phyloP scores from a whole-genome alignment of 2,113 vertebrate genomes.

The Orycteropus afer region DNA sequence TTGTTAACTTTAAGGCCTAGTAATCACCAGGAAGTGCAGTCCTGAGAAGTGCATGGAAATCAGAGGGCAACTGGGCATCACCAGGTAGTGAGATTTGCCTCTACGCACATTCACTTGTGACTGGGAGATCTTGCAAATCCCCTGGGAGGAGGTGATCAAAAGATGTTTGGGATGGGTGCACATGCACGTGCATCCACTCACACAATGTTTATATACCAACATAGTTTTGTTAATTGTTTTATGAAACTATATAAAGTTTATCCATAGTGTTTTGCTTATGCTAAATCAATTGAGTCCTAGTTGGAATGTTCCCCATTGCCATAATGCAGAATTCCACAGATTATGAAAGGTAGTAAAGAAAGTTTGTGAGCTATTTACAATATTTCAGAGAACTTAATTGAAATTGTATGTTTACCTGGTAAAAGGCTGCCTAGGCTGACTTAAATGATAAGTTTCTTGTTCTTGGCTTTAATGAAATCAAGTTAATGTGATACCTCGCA shows the following conservation, averaged over 20 bases:
- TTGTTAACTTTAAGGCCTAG: neutral
- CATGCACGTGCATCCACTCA: no score
- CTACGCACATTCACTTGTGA: neutral
- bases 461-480: conserved; percentile 34
- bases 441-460: conserved; percentile 1
- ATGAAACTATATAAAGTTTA: neutral
- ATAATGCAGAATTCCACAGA: neutral
- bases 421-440: neutral
- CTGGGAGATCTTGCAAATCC: neutral
- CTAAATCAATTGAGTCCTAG: neutral
- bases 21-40: neutral
- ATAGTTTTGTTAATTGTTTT: conserved; percentile 2
- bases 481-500: neutral
- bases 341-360: neutral
- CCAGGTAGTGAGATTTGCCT: neutral
- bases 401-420: conserved; percentile 14
- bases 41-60: neutral
- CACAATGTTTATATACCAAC: neutral
- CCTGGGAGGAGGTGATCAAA: neutral
- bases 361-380: neutral
- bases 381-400: conserved; percentile 15
- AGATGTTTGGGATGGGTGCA: neutral
- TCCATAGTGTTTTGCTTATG: neutral
- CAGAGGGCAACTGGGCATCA: neutral
- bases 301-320: neutral